Evolutionary conservation across 2,113 vertebrate species (phyloP).

Genomic region (Labeo rohita): DNA sequence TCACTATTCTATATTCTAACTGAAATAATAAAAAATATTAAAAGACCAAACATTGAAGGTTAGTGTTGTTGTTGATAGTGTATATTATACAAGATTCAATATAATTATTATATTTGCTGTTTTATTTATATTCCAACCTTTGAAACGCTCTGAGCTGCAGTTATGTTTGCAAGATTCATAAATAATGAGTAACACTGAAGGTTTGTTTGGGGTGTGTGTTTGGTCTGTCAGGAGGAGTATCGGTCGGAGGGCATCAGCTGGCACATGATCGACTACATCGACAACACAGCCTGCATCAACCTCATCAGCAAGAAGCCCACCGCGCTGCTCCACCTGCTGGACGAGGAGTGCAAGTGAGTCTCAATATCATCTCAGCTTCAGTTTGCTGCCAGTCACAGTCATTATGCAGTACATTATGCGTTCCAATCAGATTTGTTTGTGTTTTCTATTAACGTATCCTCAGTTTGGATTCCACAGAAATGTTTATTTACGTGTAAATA

Average conservation of each 20-base stretch:
- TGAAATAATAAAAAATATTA: neutral
- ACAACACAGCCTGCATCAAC: constrained; percentile 95
- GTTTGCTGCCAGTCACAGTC: no score
- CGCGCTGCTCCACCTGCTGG: constrained; percentile 94
- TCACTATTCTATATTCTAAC: neutral
- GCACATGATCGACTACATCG: constrained; percentile 96
- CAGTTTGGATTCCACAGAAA: neutral
- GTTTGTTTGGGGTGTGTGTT: no score
- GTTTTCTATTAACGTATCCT: no score
- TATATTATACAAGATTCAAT: neutral
- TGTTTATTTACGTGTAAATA: neutral
- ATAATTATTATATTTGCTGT: neutral
- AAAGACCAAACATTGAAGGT: no score
- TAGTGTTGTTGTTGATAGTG: no score
- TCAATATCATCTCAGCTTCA: no score
- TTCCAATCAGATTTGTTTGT: no score
- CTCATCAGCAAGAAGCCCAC: constrained; percentile 99
- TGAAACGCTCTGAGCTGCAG: no score
- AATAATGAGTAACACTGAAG: no score
- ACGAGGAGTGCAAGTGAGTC: constrained; percentile 99
- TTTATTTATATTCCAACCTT: no score
- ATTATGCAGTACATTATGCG: no score
- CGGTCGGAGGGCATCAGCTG: constrained; percentile 95
- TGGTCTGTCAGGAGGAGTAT: constrained; percentile 87
- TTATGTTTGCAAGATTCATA: no score